Base-by-base conservation (phyloP, 2,113 vertebrate species). In the Heliornis fulica region DNA sequence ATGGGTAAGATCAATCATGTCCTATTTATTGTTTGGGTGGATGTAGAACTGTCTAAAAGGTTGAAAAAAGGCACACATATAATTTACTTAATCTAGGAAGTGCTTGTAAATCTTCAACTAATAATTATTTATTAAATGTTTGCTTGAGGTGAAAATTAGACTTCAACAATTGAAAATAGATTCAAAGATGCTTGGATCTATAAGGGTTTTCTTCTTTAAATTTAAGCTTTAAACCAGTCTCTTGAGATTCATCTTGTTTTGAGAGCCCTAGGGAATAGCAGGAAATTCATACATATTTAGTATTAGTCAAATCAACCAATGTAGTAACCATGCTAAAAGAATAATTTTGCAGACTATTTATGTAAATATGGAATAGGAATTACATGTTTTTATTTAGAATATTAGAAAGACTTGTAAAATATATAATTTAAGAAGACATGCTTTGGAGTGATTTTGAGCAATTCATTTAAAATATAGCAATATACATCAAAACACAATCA, bases 241-340 rank as follows among this genome's bases (percentile, higher is more conserved):
- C 95, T 96, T 94, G 94, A 97, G 96, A 97, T 97, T 90, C 84
- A 90, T 96, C 92, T 96, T 88, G 75, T 94, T 96, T 97, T 69
- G 32, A 94, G 57, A 79, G 28, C 77, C 75, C 75, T 90, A 87
- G 91, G 83, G 83, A 96, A 85, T 89, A 93, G 86, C 66, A 95
- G 83, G 59, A 97, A 91, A 95, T 97, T 96, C 84, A 97, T 96
- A 90, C 61, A 96, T 96, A 96, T 97, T 96, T 97, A 97, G 94
- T 96, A 96, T 90, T 96, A 95, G 92, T 97, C 96, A 95, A 97
- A 93, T 96, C 90, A 93, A 91, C 88, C 75, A 94, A 93, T 93
- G 93, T 71, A 93, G 46, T 85, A 97, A 97, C 34, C 66, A 97
- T 96, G 89, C 65, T 93, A 95, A 96, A 97, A 96, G 80, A 92